Conservation (phyloP, 2,113 vertebrate species). For the Neodontobutis hainanensis region DNA sequence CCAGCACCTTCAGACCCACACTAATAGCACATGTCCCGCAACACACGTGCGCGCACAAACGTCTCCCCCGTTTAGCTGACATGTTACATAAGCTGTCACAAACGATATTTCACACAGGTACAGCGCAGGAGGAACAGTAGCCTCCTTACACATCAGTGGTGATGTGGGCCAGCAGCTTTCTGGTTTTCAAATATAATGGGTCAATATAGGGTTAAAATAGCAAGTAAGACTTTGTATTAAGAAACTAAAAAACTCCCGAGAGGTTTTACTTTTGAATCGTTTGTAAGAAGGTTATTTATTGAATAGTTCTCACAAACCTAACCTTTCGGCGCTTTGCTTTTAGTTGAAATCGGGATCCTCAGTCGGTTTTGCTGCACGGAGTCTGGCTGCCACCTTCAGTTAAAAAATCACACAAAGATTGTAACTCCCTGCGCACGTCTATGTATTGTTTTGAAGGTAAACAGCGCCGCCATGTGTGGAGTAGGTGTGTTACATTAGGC, state of each 20-base stretch:
- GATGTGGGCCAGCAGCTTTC: slow-evolving; percentile 23
- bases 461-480: neutral
- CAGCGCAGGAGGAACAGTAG: slow-evolving; percentile 30
- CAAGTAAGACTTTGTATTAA: neutral
- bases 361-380: neutral
- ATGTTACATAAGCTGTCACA: slow-evolving; percentile 71
- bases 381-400: slow-evolving; percentile 47
- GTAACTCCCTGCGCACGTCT: neutral
- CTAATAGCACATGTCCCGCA: slow-evolving; percentile 46
- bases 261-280: slow-evolving; percentile 1
- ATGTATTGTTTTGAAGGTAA: neutral
- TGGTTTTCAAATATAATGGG: slow-evolving; percentile 35
- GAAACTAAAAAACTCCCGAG: neutral
- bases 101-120: slow-evolving; percentile 46
- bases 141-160: slow-evolving; percentile 39
- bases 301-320: slow-evolving; percentile 8
- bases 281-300: neutral
- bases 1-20: slow-evolving; percentile 50
- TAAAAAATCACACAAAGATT: neutral
- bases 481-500: neutral
- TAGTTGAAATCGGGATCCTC: slow-evolving; percentile 6
- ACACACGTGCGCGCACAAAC: slow-evolving; percentile 49
- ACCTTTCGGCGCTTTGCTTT: slow-evolving; percentile 6
- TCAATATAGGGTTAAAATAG: slow-evolving; percentile 38
- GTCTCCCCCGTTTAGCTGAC: slow-evolving; percentile 64